Conservation (phyloP, 2,113 vertebrate species). For the Pantherophis guttatus region DNA sequence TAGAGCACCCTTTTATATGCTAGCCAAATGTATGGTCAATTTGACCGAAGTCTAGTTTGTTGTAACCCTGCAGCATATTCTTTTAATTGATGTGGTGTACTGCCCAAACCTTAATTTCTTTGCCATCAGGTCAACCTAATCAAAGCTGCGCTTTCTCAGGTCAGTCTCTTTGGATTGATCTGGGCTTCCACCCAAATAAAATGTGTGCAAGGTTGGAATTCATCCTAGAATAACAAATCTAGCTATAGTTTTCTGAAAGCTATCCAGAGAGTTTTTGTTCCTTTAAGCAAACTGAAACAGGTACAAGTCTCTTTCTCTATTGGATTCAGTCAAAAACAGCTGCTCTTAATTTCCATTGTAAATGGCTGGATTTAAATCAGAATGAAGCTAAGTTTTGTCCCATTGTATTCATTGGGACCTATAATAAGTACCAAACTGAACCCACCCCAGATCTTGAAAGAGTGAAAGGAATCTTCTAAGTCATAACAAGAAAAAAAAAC, state of each 20-base stretch:
- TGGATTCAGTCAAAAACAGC: background rate
- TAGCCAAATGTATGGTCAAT: background rate
- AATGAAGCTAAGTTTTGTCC: background rate
- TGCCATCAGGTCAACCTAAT: background rate
- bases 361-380: background rate
- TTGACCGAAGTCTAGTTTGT: background rate
- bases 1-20: background rate
- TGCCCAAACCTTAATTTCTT: background rate
- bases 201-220: background rate
- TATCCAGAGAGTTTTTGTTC: background rate
- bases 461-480: background rate
- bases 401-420: background rate
- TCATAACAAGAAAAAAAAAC: background rate
- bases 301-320: background rate
- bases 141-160: background rate
- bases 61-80: background rate
- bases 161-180: background rate
- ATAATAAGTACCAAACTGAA: background rate
- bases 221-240: background rate
- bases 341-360: background rate
- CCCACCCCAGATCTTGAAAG: background rate
- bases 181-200: background rate
- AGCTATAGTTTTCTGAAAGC: background rate
- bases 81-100: background rate
- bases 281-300: background rate